These are phyloP conservation scores for Entelurus aequoreus DNA, from an alignment of 2,113 vertebrate species.

Conservation along the genomic window DNA sequence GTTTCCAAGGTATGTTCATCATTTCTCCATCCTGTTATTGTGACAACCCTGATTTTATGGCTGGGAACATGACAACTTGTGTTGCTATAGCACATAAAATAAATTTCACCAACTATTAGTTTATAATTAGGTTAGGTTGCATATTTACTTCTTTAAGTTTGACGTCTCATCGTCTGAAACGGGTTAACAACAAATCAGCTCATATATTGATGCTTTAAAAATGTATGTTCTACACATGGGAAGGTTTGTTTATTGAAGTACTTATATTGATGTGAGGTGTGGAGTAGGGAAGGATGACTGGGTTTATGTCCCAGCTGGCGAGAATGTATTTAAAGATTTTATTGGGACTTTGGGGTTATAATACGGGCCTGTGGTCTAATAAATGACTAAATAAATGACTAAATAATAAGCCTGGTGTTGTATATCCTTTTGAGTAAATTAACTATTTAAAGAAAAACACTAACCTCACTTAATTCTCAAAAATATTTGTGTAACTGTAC, in stretches of 20 bases:
- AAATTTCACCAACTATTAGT: too few relatives aligned
- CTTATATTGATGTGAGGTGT: neutral
- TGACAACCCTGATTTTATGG: neutral
- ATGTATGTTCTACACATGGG: neutral
- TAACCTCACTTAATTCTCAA: neutral
- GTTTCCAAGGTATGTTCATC: neutral
- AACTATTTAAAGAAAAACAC: neutral
- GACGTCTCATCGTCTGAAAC: too few relatives aligned
- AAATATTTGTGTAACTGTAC: conserved; percentile 4
- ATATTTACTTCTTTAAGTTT: too few relatives aligned
- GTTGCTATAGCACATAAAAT: neutral
- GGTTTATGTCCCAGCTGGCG: neutral
- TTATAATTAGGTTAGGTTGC: too few relatives aligned
- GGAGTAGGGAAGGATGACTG: neutral
- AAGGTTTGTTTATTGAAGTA: neutral
- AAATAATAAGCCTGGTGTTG: neutral
- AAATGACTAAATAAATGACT: neutral
- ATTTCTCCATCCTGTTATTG: neutral
- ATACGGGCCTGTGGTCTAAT: neutral
- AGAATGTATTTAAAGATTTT: neutral
- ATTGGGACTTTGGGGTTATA: neutral
- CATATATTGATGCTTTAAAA: neutral
- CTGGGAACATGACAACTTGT: neutral
- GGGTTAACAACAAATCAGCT: neutral
- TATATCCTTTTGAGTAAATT: neutral